Evolutionary conservation across 2,888 invertebrate species (phyloP).

Genomic region (Ferdinandea cuprea): DNA sequence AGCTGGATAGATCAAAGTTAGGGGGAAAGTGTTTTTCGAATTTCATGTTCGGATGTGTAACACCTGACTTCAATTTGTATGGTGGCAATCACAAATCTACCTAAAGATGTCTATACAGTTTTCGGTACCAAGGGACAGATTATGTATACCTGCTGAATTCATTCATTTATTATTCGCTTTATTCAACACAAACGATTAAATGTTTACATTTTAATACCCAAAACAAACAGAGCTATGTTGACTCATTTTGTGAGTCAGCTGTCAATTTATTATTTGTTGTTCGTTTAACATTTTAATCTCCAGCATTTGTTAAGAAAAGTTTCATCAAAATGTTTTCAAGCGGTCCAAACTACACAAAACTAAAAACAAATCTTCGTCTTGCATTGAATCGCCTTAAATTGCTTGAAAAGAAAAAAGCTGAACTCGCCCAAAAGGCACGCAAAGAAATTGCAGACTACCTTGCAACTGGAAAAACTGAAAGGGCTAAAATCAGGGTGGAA

Average conservation of each 20-base stretch:
- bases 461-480: constrained; percentile 91
- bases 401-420: constrained; percentile 98
- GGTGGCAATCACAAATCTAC: no score
- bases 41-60: no score
- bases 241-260: constrained; percentile 68
- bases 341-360: constrained; percentile 95
- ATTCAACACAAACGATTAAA: constrained; percentile 39
- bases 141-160: no score
- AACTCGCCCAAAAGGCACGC: constrained; percentile 95
- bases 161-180: no score
- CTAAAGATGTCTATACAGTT: no score
- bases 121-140: no score
- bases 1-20: no score
- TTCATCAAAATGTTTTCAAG: constrained; percentile 92
- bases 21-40: no score
- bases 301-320: background rate
- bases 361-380: constrained; percentile 97
- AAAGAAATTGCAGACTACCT: constrained; percentile 99
- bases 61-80: no score
- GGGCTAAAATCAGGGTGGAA: constrained; percentile 98
- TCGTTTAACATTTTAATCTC: constrained; percentile 18
- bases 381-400: constrained; percentile 96
- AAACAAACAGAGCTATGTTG: constrained; percentile 57
- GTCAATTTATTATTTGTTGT: constrained; percentile 64
- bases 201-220: no score